Percentiles rank a stretch among this genome's conserved stretches.
Evolutionary conservation across 1,140 invertebrate species (phyloP).

Genomic region (Marisa cornuarietis): DNA sequence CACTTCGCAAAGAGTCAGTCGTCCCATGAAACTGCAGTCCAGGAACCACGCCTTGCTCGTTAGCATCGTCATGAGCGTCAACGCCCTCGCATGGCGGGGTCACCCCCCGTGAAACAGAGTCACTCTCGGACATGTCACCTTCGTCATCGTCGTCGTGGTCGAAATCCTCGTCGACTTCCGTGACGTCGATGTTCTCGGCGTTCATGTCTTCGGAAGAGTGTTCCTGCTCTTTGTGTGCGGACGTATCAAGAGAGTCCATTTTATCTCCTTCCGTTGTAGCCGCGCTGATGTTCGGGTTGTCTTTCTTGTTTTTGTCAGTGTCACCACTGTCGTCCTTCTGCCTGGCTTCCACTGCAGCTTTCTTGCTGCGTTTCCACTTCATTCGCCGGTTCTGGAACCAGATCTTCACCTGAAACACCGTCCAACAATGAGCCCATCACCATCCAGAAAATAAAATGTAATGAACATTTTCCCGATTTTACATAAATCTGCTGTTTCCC

Average conservation of each 20-base stretch:
- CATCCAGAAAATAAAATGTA: background rate
- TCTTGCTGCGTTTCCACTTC: slow-evolving; percentile 87
- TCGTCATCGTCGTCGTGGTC: slow-evolving; percentile 42
- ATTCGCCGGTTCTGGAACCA: slow-evolving; percentile 86
- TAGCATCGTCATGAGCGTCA: slow-evolving; percentile 14
- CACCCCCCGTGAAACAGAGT: background rate
- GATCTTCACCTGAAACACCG: slow-evolving; percentile 72
- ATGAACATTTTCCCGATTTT: background rate
- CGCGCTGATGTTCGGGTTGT: slow-evolving; percentile 18
- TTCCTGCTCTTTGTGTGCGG: slow-evolving; percentile 34
- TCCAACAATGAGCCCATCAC: background rate
- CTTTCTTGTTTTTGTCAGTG: slow-evolving; percentile 25
- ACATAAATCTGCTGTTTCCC: no score
- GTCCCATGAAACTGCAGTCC: slow-evolving; percentile 18
- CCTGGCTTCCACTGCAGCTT: slow-evolving; percentile 48
- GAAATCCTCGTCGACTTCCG: slow-evolving; percentile 42
- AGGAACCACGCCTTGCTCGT: no score
- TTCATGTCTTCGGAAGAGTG: slow-evolving; percentile 46
- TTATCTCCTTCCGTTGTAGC: slow-evolving; percentile 11
- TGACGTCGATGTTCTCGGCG: slow-evolving; percentile 49
- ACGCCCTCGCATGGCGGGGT: background rate
- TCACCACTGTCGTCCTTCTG: slow-evolving; percentile 16
- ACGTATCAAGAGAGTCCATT: slow-evolving; percentile 15
- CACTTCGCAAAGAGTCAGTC: slow-evolving; percentile 11
- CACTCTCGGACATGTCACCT: slow-evolving; percentile 13